phyloP scores from a whole-genome alignment of 2,888 invertebrate genomes.

The Elysia crispata region DNA sequence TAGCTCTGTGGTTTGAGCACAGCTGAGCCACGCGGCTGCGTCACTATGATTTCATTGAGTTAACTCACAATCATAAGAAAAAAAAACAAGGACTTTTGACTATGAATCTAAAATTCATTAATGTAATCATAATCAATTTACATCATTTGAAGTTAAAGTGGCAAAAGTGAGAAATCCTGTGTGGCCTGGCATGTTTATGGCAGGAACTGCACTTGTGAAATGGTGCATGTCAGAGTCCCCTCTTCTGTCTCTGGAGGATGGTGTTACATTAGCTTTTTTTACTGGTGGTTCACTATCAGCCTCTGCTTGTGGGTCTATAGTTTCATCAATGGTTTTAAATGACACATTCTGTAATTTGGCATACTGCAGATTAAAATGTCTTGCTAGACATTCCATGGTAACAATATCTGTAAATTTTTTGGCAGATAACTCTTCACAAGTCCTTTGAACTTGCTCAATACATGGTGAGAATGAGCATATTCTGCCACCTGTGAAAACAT shows the following conservation, averaged over 20 bases:
- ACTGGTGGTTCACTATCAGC: not conserved
- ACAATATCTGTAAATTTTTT: conserved; percentile 89
- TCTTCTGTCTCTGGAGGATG: not conserved
- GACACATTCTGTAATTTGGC: conserved; percentile 65
- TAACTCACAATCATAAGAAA: no score
- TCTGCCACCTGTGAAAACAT: conserved; percentile 86
- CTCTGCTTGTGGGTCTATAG: conserved; percentile 26
- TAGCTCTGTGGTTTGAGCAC: no score
- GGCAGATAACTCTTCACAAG: conserved; percentile 85
- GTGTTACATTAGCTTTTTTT: not conserved
- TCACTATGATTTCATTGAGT: no score
- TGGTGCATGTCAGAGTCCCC: conserved; percentile 50
- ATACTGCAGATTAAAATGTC: conserved; percentile 69
- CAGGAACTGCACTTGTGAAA: conserved; percentile 82
- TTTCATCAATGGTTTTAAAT: conserved; percentile 51
- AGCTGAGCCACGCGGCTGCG: no score
- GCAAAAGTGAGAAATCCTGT: conserved; percentile 98
- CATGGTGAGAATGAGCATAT: conserved; percentile 99
- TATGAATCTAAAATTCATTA: no score
- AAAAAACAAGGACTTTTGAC: no score
- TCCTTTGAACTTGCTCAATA: conserved; percentile 98
- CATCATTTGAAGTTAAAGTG: conserved; percentile 80
- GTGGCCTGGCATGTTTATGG: conserved; percentile 90
- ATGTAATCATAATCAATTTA: no score
- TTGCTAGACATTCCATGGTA: conserved; percentile 87